Evolutionary conservation across 35 echinoderm and acorn worm genomes (phyloP).

Genomic region (Holothuria glaberrima): DNA sequence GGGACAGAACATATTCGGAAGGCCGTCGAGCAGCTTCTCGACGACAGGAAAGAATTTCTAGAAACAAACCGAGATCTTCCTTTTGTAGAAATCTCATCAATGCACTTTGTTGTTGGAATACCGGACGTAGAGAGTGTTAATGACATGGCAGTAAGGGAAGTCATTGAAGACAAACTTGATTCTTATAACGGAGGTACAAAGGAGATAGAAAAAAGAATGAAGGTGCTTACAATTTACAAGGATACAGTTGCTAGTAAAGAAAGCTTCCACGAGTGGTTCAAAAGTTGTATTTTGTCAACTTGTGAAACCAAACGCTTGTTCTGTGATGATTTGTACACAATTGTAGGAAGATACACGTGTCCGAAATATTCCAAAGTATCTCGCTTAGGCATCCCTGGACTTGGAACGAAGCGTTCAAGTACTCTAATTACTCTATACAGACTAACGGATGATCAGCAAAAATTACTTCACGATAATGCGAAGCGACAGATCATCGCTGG

Average conservation of each 20-base stretch:
- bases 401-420: neutral
- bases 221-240: neutral
- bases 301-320: neutral
- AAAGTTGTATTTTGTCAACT: neutral
- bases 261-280: slow-evolving; percentile 11
- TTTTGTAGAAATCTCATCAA: slow-evolving; percentile 5
- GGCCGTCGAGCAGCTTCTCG: neutral
- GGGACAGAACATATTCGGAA: neutral
- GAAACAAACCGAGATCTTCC: slow-evolving; percentile 12
- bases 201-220: neutral
- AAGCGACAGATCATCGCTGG: slow-evolving; percentile 7
- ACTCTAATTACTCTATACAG: neutral
- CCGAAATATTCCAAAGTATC: neutral
- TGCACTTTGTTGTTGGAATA: slow-evolving; percentile 28
- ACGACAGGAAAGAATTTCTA: neutral
- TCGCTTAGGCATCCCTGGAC: neutral
- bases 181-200: no score
- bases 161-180: no score
- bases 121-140: neutral
- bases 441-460: neutral
- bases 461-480: neutral
- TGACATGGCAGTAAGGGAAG: neutral
- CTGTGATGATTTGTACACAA: neutral
- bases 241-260: neutral
- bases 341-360: slow-evolving; percentile 32